These are phyloP conservation scores for Drosophila diplacantha DNA, from an alignment of 2,888 invertebrate genomes.

Conservation along the genomic window DNA sequence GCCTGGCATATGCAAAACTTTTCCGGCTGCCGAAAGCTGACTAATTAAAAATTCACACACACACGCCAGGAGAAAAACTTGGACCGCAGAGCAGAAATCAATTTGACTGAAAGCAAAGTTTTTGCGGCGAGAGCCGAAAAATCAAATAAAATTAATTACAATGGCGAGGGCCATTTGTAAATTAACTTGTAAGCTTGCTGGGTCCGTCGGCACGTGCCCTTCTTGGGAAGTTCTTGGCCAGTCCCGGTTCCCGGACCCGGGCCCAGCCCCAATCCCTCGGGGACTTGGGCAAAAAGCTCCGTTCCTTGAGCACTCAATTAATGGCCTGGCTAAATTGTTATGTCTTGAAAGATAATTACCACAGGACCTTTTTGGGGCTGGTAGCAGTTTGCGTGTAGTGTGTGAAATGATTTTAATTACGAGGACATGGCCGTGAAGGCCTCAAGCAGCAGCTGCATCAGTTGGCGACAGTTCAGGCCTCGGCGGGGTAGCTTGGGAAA, in stretches of 20 bases:
- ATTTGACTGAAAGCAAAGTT: slow-evolving; percentile 70
- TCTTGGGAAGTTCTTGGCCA: slow-evolving; percentile 36
- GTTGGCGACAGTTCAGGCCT: slow-evolving; percentile 61
- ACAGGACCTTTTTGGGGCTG: slow-evolving; percentile 41
- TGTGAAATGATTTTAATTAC: slow-evolving; percentile 75
- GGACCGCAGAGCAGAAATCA: slow-evolving; percentile 57
- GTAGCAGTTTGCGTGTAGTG: slow-evolving; percentile 54
- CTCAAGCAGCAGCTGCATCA: slow-evolving; percentile 58
- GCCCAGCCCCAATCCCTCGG: slow-evolving; percentile 23
- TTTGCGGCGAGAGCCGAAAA: slow-evolving; percentile 36
- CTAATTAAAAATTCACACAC: slow-evolving; percentile 71
- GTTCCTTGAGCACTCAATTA: slow-evolving; percentile 53
- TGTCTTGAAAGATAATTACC: slow-evolving; percentile 74
- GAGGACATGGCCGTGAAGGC: slow-evolving; percentile 23
- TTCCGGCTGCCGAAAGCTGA: slow-evolving; percentile 57
- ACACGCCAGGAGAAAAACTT: slow-evolving; percentile 40
- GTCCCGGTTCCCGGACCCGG: neutral
- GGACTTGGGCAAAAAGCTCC: slow-evolving; percentile 6
- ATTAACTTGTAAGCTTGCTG: slow-evolving; percentile 57
- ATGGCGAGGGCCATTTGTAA: slow-evolving; percentile 62
- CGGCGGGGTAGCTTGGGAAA: slow-evolving; percentile 39
- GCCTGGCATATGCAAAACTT: slow-evolving; percentile 63
- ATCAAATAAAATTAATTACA: slow-evolving; percentile 71
- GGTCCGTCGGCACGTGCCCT: slow-evolving; percentile 56
- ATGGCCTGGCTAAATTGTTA: slow-evolving; percentile 74